Conservation (phyloP, 2,113 vertebrate species). For the Aegithalos caudatus region DNA sequence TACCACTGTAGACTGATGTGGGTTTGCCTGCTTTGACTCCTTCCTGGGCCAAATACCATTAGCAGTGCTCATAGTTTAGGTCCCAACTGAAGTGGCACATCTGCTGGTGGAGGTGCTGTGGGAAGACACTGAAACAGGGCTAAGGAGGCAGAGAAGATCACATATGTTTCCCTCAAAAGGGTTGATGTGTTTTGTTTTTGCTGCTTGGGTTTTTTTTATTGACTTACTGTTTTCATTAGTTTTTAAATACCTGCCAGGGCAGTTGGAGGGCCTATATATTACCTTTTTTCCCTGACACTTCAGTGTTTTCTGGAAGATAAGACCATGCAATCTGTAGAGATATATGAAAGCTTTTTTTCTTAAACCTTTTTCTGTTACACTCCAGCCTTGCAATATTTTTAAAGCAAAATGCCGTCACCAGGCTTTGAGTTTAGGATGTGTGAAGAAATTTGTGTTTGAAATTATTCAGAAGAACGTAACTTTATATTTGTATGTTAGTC, state of each 20-base stretch:
- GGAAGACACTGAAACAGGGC: background rate
- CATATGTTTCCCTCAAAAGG: background rate
- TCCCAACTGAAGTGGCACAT: background rate
- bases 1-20: accelerated
- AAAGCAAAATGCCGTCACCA: background rate
- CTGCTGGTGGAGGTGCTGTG: background rate
- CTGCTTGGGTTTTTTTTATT: background rate
- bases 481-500: background rate
- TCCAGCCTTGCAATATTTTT: background rate
- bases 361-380: background rate
- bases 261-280: background rate
- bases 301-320: background rate
- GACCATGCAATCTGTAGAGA: background rate
- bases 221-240: background rate
- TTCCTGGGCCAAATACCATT: background rate
- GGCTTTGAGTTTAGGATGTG: background rate
- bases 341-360: background rate
- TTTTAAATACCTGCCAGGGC: background rate
- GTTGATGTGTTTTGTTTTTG: background rate
- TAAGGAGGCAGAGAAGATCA: background rate
- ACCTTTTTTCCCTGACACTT: background rate
- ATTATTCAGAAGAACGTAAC: background rate
- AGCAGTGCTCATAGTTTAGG: background rate
- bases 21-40: background rate
- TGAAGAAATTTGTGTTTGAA: background rate